Percentiles rank a stretch among this genome's conserved stretches.
Conservation (phyloP, 2,888 invertebrate genomes). For the Zaprionus obscuricornis region DNA sequence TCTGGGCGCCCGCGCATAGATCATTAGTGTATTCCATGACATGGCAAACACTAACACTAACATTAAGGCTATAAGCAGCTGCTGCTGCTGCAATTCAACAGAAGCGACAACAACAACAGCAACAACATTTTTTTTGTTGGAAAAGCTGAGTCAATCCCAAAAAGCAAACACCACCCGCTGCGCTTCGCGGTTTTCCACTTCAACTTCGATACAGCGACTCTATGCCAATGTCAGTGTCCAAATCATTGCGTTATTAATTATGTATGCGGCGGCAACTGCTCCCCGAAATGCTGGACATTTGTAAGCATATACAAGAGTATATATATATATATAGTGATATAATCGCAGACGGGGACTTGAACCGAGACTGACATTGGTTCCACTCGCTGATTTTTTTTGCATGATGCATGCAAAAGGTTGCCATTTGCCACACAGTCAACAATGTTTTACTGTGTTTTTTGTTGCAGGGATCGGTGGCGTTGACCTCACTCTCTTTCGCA, state of each 20-base stretch:
- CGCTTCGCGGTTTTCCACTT: slow-evolving; percentile 24
- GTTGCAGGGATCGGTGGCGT: too few relatives aligned
- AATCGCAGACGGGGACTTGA: slow-evolving; percentile 61
- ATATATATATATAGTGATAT: slow-evolving; percentile 53
- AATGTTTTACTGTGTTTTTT: too few relatives aligned
- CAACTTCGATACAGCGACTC: slow-evolving; percentile 24
- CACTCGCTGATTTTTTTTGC: slow-evolving; percentile 64
- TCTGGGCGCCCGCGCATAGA: slow-evolving; percentile 62
- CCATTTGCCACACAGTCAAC: slow-evolving; percentile 20
- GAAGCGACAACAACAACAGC: slow-evolving; percentile 3
- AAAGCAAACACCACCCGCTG: slow-evolving; percentile 35
- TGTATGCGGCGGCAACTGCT: slow-evolving; percentile 42
- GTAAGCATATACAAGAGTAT: background rate
- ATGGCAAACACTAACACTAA: slow-evolving; percentile 7
- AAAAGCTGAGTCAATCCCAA: slow-evolving; percentile 46
- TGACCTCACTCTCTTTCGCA: slow-evolving; percentile 31
- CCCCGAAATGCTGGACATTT: slow-evolving; percentile 22
- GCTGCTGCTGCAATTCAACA: slow-evolving; percentile 28
- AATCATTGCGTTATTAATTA: slow-evolving; percentile 61
- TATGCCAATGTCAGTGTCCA: slow-evolving; percentile 52
- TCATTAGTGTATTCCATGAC: slow-evolving; percentile 62
- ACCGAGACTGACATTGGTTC: slow-evolving; percentile 69
- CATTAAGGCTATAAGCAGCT: too few relatives aligned
- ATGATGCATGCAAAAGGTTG: slow-evolving; percentile 59
- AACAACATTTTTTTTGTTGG: slow-evolving; percentile 24